Conservation (phyloP, 2,888 invertebrate species). For the Allygus modestus region DNA sequence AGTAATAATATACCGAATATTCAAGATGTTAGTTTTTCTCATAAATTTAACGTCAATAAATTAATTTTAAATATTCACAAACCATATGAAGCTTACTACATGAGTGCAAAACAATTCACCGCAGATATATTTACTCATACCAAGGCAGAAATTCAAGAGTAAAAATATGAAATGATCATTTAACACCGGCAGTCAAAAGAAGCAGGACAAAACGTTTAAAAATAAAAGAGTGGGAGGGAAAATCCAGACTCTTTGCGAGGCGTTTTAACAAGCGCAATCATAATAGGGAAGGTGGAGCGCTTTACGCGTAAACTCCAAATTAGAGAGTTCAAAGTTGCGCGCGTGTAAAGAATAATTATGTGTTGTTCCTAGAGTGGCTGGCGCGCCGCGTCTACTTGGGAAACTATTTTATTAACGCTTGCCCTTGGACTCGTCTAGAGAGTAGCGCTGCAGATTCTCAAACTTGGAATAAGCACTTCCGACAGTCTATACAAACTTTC, state of each 20-base stretch:
- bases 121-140: too few species aligned
- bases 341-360: constrained; percentile 43
- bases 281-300: constrained; percentile 34
- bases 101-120: too few species aligned
- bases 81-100: too few species aligned
- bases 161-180: neutral
- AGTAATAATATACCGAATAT: too few species aligned
- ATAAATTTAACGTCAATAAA: too few species aligned
- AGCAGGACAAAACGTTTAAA: constrained; percentile 2
- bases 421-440: constrained; percentile 5
- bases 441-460: constrained; percentile 3
- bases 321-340: constrained; percentile 37
- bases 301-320: constrained; percentile 41
- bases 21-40: too few species aligned
- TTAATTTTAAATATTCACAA: too few species aligned
- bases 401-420: constrained; percentile 23
- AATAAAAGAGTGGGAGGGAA: neutral
- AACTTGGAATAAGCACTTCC: constrained; percentile 9
- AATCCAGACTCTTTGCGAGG: constrained; percentile 29
- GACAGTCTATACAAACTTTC: constrained; percentile 11
- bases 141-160: too few species aligned
- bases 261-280: constrained; percentile 34
- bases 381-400: neutral
- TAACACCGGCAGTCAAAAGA: neutral
- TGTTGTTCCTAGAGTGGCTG: constrained; percentile 28